Conservation (phyloP, 2,888 invertebrate species). For the Tipula lateralis region DNA sequence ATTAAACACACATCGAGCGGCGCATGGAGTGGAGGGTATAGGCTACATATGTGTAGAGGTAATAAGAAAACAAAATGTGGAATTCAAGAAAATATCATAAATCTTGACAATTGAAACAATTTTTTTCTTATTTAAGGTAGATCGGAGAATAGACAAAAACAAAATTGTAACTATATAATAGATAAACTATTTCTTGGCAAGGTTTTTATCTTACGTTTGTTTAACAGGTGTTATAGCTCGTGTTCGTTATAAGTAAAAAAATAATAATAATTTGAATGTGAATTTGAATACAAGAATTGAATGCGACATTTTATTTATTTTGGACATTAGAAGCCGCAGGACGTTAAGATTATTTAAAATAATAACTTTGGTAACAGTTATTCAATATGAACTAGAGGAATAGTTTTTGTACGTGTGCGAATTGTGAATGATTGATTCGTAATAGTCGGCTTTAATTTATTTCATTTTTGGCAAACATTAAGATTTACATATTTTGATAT, state of each 20-base stretch:
- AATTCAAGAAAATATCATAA: neutral
- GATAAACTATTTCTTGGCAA: slow-evolving; percentile 19
- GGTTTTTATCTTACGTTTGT: neutral
- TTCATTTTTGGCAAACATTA: neutral
- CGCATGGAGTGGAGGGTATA: neutral
- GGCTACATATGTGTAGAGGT: neutral
- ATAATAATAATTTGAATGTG: neutral
- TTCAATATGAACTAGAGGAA: neutral
- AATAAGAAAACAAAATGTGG: neutral
- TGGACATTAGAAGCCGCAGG: neutral
- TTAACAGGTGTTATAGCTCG: neutral
- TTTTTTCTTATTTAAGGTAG: neutral
- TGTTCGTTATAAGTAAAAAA: neutral
- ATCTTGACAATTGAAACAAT: neutral
- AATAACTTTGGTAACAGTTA: neutral
- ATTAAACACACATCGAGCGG: neutral
- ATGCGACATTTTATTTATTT: slow-evolving; percentile 3
- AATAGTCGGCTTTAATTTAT: neutral
- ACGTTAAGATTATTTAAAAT: no score
- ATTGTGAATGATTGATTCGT: neutral
- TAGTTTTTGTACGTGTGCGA: neutral
- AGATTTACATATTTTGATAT: neutral
- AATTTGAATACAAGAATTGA: neutral
- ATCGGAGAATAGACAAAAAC: neutral
- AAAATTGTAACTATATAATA: no score